Percentiles rank a stretch among this genome's conserved stretches.
Conservation (phyloP, 2,797 vertebrate species). For the Anableps anableps region DNA sequence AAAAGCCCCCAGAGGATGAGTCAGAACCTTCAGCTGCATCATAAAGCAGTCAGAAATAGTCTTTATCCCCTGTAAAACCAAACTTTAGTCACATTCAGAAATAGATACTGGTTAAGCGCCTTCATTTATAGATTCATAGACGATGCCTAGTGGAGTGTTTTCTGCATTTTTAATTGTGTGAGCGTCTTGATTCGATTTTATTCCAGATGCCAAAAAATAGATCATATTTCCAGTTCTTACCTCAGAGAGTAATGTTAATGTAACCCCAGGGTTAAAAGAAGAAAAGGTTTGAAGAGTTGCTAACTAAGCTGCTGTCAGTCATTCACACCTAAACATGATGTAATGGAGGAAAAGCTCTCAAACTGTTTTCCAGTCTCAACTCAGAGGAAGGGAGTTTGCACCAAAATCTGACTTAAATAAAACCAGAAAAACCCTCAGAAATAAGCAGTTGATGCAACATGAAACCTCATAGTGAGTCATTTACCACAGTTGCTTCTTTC, state of each 20-base stretch:
- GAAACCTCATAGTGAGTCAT: background rate
- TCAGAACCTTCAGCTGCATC: background rate
- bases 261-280: background rate
- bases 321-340: conserved; percentile 7
- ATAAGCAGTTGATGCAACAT: background rate
- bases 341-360: conserved; percentile 3
- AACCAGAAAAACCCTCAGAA: background rate
- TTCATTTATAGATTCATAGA: background rate
- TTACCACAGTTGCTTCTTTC: background rate
- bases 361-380: background rate
- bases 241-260: background rate
- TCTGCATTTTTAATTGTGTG: background rate
- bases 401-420: background rate
- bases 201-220: background rate
- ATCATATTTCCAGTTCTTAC: background rate
- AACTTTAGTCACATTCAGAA: background rate
- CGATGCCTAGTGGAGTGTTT: background rate
- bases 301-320: background rate
- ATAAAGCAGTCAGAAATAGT: background rate
- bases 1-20: background rate
- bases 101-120: too few relatives aligned
- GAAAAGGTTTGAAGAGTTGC: background rate
- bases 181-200: background rate
- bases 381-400: background rate
- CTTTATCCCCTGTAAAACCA: background rate